Base-by-base conservation (phyloP, 2,888 invertebrate genomes). In the Trichopoda pennipes region DNA sequence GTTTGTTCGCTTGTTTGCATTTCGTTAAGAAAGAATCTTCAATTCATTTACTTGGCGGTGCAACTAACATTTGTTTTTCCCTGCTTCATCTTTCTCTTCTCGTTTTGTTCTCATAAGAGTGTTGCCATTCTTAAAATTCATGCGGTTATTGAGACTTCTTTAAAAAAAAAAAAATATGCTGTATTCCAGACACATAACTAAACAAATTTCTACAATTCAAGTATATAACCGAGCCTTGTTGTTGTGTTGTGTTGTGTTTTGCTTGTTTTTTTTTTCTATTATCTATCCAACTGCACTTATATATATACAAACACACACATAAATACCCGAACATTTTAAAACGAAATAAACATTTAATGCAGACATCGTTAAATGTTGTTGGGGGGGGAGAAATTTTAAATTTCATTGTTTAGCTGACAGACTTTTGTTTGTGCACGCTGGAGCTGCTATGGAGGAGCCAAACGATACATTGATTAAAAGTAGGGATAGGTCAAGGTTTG, bases 401-500 rank as follows among this genome's bases (percentile, higher is more conserved):
- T 60, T 78, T 35, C 70, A 78, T 78, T 78, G 78, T 74, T 58
- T 58, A 55, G 14, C 19, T 14, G 47, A 10, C 19, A n/a, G 38
- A 53, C 47, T 58, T 21, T 58, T 74, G 63, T 51, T 73, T 38
- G 38, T 60, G 38, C 16, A 38, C 12, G 44, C 10, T 51, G 75
- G 66, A 44, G 44, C 32, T 21, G 19, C 32, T 21, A n/a, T 21
- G 47, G 58, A 55, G 74, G 68, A 19, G 28, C 23, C 55, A 55
- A 51, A 58, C 38, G 32, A 51, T n/a, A 73, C 56, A 66, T 68
- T n/a, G 16, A 58, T 61, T 66, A 38, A 51, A 60, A 63, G 78
- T 81, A 81, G 78, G 81, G 81, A 81, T 81, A 81, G 81, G 81
- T 81, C 81, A 81, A 78, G 81, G 78, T 75, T 81, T 81, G 74